These are phyloP conservation scores for Chlorodrepanis virens DNA, from an alignment of 2,113 vertebrate genomes.

Conservation along the genomic window DNA sequence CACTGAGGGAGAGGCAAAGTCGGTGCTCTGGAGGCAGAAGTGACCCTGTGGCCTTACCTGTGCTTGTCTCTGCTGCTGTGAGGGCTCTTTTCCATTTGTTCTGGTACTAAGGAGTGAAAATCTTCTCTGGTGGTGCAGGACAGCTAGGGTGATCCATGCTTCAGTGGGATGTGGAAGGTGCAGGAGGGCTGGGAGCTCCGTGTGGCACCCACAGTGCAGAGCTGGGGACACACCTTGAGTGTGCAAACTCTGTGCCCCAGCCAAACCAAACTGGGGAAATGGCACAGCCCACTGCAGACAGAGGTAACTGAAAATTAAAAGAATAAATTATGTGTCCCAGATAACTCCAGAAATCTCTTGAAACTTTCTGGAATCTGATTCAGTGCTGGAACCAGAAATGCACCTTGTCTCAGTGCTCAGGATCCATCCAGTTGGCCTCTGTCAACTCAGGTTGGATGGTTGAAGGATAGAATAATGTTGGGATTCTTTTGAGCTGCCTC, in stretches of 20 bases:
- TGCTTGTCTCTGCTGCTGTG: neutral
- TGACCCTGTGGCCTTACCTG: neutral
- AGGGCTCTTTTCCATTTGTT: neutral
- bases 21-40: neutral
- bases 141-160: accelerated
- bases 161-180: neutral
- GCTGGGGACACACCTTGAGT: neutral
- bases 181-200: neutral
- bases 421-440: neutral
- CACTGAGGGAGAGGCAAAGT: neutral
- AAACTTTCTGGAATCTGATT: neutral
- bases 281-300: neutral
- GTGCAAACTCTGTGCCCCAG: neutral
- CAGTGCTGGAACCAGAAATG: neutral
- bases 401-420: neutral
- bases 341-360: neutral
- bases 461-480: neutral
- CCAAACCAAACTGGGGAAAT: neutral
- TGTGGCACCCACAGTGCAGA: neutral
- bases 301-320: neutral
- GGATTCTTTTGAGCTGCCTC: neutral
- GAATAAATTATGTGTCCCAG: neutral
- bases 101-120: neutral
- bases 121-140: neutral
- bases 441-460: neutral